These are phyloP conservation scores for rabbit (Oryctolagus cuniculus) DNA, from an alignment of 2,113 vertebrate species.

Conservation along the genomic window DNA sequence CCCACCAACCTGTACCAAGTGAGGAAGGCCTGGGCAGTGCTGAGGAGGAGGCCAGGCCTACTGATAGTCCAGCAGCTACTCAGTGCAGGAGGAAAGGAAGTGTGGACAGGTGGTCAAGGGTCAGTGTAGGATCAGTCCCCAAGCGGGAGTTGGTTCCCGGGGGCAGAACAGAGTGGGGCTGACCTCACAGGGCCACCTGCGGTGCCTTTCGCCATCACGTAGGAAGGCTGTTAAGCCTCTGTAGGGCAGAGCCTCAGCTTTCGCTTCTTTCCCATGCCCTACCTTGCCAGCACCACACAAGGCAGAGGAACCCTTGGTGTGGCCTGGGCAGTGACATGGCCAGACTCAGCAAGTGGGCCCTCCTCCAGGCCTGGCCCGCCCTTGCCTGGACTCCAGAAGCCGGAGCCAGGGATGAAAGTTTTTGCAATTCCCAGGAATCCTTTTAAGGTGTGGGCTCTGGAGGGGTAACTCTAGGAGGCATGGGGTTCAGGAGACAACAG, in stretches of 20 bases:
- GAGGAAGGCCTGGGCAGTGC: not conserved
- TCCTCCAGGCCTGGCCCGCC: not conserved
- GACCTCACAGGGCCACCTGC: not conserved
- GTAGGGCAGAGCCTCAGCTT: not conserved
- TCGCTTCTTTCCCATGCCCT: not conserved
- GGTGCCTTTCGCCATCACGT: too few relatives aligned
- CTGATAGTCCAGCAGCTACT: not conserved
- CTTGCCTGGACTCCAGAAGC: not conserved
- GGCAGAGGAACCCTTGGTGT: not conserved
- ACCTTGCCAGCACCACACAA: not conserved
- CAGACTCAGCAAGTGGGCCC: not conserved
- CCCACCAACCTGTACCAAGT: slow-evolving; percentile 71
- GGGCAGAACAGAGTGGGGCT: not conserved
- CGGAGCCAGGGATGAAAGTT: too few relatives aligned
- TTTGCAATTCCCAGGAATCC: too few relatives aligned
- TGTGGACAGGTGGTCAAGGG: not conserved
- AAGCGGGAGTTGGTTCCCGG: not conserved
- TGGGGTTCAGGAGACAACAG: not conserved
- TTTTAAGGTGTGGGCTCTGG: too few relatives aligned
- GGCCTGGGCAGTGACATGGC: not conserved
- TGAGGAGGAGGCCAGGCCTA: not conserved
- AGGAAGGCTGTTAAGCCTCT: not conserved
- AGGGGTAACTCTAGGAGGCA: not conserved
- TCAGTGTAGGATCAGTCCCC: not conserved
- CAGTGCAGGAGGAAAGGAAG: not conserved